phyloP scores from a whole-genome alignment of 1,140 invertebrate species.

The Heliconius melpomene region DNA sequence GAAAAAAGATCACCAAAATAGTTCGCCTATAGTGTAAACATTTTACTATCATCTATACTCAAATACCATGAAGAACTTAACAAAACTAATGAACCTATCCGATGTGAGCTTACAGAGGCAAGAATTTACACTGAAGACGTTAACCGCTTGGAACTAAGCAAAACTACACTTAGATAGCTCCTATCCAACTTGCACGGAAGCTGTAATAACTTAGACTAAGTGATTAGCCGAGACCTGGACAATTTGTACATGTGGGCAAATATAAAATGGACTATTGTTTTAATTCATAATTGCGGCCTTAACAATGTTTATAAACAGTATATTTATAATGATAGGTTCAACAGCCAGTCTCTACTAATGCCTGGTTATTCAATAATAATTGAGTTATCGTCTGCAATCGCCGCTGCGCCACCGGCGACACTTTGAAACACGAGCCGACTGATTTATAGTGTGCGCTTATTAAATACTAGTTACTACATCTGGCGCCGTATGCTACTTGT shows the following conservation, averaged over 20 bases:
- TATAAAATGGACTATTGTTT: no score
- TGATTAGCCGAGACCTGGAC: conserved; percentile 33
- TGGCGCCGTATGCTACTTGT: not conserved
- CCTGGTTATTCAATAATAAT: conserved; percentile 17
- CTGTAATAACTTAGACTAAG: conserved; percentile 41
- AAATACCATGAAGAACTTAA: not conserved
- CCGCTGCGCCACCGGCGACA: conserved; percentile 16
- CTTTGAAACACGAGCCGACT: not conserved
- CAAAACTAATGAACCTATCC: conserved; percentile 11
- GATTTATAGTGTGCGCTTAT: conserved; percentile 20
- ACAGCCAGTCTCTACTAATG: not conserved
- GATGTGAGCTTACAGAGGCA: not conserved
- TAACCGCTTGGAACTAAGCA: no score
- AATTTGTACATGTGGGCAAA: no score
- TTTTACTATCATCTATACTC: no score
- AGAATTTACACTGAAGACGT: not conserved
- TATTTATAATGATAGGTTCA: no score
- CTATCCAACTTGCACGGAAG: conserved; percentile 17
- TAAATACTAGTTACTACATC: not conserved
- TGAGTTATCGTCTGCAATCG: conserved; percentile 24
- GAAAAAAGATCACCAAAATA: no score
- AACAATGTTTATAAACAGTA: no score
- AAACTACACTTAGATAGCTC: no score
- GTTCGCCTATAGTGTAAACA: no score
- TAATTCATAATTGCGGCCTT: no score